Conservation (phyloP, 2,888 invertebrate species). For the Pocota personata region DNA sequence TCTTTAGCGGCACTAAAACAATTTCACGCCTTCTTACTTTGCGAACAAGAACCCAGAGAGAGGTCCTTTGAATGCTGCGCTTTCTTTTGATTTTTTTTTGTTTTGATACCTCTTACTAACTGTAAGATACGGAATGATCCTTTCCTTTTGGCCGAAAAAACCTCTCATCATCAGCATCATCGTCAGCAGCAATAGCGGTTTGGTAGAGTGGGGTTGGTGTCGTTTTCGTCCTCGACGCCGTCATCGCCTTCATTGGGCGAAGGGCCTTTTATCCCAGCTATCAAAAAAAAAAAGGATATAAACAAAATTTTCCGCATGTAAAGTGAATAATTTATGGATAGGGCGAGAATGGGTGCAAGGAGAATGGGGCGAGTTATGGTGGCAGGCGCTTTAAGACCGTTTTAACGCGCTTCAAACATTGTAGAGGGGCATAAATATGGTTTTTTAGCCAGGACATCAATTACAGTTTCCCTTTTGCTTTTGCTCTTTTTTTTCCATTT, state of each 20-base stretch:
- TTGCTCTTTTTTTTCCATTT: slow-evolving; percentile 15
- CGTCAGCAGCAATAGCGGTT: neutral
- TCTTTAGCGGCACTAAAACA: slow-evolving; percentile 61
- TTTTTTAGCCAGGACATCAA: slow-evolving; percentile 70
- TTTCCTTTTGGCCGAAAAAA: slow-evolving; percentile 31
- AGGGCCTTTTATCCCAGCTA: slow-evolving; percentile 54
- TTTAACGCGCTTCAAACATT: slow-evolving; percentile 55
- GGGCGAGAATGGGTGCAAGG: slow-evolving; percentile 6
- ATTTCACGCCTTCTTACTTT: slow-evolving; percentile 67
- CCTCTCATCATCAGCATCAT: slow-evolving; percentile 24
- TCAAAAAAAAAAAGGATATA: slow-evolving; percentile 49
- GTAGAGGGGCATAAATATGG: slow-evolving; percentile 66
- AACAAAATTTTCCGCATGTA: slow-evolving; percentile 66
- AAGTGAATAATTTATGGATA: slow-evolving; percentile 70
- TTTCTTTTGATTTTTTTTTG: slow-evolving; percentile 10
- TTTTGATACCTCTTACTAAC: slow-evolving; percentile 14
- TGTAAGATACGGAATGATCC: slow-evolving; percentile 48
- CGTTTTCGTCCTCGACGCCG: slow-evolving; percentile 28
- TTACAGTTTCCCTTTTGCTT: slow-evolving; percentile 49
- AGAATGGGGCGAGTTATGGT: slow-evolving; percentile 4
- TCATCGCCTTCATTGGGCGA: slow-evolving; percentile 28
- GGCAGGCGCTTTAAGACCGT: slow-evolving; percentile 51
- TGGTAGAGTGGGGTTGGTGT: slow-evolving; percentile 12
- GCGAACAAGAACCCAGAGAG: neutral
- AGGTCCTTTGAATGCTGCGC: slow-evolving; percentile 51